Percentiles rank a stretch among this genome's conserved stretches.
Evolutionary conservation across 2,113 vertebrate genomes (phyloP).

Genomic region (Carassius auratus): DNA sequence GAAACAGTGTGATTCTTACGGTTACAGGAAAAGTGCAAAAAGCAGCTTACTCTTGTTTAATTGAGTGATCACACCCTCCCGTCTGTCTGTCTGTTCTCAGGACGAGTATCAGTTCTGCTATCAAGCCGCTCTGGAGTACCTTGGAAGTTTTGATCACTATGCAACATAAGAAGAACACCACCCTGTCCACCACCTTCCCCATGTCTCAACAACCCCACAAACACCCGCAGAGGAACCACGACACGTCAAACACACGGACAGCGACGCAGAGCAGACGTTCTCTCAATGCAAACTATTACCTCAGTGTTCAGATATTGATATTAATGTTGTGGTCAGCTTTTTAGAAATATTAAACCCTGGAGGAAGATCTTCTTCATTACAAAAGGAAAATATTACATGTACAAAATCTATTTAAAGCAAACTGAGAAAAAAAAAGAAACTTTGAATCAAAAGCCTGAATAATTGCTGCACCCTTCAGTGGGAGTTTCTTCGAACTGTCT

Average conservation of each 20-base stretch:
- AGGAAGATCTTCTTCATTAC: constrained; percentile 52
- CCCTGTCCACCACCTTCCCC: constrained; percentile 20
- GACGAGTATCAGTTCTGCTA: constrained; percentile 99
- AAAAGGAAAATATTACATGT: constrained; percentile 39
- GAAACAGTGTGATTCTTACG: not conserved
- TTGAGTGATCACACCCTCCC: too few species aligned
- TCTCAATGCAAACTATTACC: constrained; percentile 59
- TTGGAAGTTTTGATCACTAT: constrained; percentile 99
- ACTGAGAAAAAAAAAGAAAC: constrained; percentile 37
- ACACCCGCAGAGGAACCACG: constrained; percentile 26
- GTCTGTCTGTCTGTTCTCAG: constrained; percentile 67
- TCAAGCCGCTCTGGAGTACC: constrained; percentile 94
- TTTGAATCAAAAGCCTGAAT: constrained; percentile 57
- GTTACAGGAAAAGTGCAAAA: not conserved
- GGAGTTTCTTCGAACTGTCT: constrained; percentile 55
- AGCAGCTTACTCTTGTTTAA: too few species aligned
- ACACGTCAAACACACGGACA: constrained; percentile 4
- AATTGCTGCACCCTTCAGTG: constrained; percentile 61
- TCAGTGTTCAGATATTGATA: constrained; percentile 62
- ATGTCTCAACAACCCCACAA: constrained; percentile 7
- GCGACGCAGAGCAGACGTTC: constrained; percentile 16
- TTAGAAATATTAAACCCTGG: constrained; percentile 56
- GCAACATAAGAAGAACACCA: constrained; percentile 88
- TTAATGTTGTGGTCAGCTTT: constrained; percentile 60
- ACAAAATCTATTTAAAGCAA: constrained; percentile 43